Evolutionary conservation across 2,888 invertebrate genomes (phyloP).

Genomic region (Scaptomyza cyrtandrae): DNA sequence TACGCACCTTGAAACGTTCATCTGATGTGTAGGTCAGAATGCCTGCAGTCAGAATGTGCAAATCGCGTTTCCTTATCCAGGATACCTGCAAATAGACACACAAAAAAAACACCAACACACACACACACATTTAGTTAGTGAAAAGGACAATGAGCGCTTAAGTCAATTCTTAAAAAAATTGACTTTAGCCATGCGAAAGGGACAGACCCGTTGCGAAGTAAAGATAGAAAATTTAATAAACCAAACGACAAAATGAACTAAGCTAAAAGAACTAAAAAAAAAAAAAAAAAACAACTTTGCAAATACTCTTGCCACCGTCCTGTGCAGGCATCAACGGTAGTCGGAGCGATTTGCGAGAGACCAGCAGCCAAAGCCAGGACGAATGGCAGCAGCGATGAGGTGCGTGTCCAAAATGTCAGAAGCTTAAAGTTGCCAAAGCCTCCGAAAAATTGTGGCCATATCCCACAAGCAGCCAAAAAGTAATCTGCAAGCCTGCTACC

Average conservation of each 20-base stretch:
- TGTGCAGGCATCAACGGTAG: conserved; percentile 34
- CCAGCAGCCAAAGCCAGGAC: conserved; percentile 22
- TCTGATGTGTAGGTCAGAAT: conserved; percentile 94
- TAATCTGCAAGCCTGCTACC: conserved; percentile 71
- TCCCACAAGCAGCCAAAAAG: conserved; percentile 55
- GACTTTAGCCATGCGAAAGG: conserved; percentile 51
- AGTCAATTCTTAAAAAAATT: conserved; percentile 72
- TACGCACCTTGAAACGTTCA: conserved; percentile 91
- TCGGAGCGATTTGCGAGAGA: conserved; percentile 55
- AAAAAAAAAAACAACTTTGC: conserved; percentile 31
- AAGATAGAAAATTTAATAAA: conserved; percentile 74
- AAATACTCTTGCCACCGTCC: conserved; percentile 34
- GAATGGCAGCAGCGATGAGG: conserved; percentile 33
- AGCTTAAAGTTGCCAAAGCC: conserved; percentile 71
- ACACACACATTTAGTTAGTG: conserved; percentile 11
- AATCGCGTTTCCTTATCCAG: conserved; percentile 95
- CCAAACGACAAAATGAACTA: conserved; percentile 67
- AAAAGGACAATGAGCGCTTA: conserved; percentile 58
- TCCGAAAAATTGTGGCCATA: conserved; percentile 37
- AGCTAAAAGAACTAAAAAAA: conserved; percentile 2
- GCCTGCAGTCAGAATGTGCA: conserved; percentile 94
- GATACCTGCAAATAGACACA: conserved; percentile 87
- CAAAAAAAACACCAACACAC: not conserved
- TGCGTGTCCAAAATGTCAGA: conserved; percentile 78
- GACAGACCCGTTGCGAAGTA: conserved; percentile 33